Evolutionary conservation across 2,113 vertebrate genomes (phyloP).

Genomic region (Saimiri boliviensis): DNA sequence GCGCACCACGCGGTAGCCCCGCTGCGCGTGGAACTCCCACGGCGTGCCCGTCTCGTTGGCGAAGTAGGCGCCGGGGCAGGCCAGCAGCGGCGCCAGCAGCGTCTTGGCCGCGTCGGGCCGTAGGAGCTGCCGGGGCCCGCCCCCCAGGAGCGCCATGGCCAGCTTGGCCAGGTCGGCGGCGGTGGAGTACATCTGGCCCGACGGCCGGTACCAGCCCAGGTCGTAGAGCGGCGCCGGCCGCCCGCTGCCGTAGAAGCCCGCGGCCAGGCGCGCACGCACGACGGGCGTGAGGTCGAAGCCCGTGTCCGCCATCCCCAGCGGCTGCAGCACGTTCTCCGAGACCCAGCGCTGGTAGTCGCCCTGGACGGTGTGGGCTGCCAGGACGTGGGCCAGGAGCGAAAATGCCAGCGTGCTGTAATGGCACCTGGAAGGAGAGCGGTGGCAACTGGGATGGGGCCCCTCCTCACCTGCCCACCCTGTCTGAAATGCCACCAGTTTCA

Average conservation of each 20-base stretch:
- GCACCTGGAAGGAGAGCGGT: constrained; percentile 84
- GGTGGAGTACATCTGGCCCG: constrained; percentile 96
- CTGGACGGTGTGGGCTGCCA: constrained; percentile 85
- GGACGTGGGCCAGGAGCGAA: constrained; percentile 90
- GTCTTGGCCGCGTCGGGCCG: constrained; percentile 88
- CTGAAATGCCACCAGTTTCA: neutral
- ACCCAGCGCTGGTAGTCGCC: constrained; percentile 93
- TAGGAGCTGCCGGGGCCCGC: constrained; percentile 83
- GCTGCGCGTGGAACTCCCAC: constrained; percentile 92
- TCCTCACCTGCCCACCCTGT: neutral
- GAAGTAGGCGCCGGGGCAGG: constrained; percentile 90
- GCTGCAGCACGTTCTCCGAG: constrained; percentile 88
- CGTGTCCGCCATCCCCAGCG: constrained; percentile 91
- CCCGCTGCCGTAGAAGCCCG: constrained; percentile 90
- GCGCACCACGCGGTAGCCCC: constrained; percentile 89
- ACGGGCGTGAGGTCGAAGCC: constrained; percentile 88
- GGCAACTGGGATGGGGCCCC: neutral
- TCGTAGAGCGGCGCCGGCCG: constrained; percentile 90
- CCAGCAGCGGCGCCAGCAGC: constrained; percentile 89
- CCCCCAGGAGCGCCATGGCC: constrained; percentile 88
- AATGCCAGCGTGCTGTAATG: constrained; percentile 97
- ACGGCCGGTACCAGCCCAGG: constrained; percentile 94
- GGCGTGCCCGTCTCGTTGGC: constrained; percentile 92
- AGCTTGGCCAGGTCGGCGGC: constrained; percentile 93
- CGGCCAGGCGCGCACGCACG: constrained; percentile 86